Evolutionary conservation across 2,888 invertebrate genomes (phyloP).

Genomic region (Andrena fulva): DNA sequence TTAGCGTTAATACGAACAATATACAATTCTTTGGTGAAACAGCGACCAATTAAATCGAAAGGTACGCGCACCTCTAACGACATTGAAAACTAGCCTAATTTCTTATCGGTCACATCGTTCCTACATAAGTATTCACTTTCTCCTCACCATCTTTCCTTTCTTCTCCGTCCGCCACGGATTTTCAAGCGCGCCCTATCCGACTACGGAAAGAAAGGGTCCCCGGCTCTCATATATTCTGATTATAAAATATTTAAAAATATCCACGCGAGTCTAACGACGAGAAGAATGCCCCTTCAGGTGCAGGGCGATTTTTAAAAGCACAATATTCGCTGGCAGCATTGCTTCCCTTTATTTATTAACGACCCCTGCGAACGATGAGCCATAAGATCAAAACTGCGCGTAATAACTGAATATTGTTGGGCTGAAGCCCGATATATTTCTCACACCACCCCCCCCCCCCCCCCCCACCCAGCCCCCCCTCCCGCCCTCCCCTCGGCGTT

Average conservation of each 20-base stretch:
- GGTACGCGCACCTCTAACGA: not conserved
- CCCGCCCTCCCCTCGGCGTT: not conserved
- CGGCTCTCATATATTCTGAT: not conserved
- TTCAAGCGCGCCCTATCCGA: not conserved
- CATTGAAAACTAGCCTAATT: not conserved
- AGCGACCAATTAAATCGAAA: not conserved
- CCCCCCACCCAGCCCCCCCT: not conserved
- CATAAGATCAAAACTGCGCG: too few species aligned
- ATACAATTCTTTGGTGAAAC: not conserved
- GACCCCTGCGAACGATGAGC: not conserved
- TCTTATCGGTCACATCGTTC: constrained; percentile 12
- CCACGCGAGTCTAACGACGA: too few species aligned
- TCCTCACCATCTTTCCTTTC: not conserved
- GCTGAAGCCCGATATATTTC: not conserved
- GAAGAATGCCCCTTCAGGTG: too few species aligned
- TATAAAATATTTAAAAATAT: not conserved
- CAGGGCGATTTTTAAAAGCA: not conserved
- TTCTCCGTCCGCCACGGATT: not conserved
- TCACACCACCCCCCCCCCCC: not conserved
- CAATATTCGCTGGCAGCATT: not conserved
- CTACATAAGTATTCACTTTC: not conserved
- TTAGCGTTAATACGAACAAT: not conserved
- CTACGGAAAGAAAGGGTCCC: not conserved
- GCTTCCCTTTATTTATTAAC: not conserved
- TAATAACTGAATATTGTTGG: not conserved